Conservation (phyloP, 2,888 invertebrate genomes). For the Byasa hedistus region DNA sequence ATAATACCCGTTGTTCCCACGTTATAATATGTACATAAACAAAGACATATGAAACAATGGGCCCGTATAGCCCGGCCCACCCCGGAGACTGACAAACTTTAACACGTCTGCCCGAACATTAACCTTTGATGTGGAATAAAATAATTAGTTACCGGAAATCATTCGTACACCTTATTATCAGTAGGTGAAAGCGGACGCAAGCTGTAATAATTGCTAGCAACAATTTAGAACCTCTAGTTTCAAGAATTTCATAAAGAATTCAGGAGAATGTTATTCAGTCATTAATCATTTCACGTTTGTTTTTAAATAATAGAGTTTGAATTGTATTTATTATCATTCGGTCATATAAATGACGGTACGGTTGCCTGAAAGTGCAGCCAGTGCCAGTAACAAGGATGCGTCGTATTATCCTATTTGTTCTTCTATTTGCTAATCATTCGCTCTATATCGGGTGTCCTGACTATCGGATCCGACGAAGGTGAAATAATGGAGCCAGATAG, state of each 20-base stretch:
- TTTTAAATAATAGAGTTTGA: neutral
- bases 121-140: constrained; percentile 42
- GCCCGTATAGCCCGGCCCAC: constrained; percentile 70
- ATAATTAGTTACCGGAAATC: constrained; percentile 20
- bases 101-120: constrained; percentile 48
- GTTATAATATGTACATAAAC: constrained; percentile 44
- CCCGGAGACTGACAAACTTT: constrained; percentile 50
- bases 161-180: constrained; percentile 7
- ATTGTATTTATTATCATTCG: too few species aligned
- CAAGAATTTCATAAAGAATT: neutral
- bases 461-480: neutral
- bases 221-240: neutral
- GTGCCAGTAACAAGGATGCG: constrained; percentile 81
- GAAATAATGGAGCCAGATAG: neutral
- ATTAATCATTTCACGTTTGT: neutral
- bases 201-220: neutral
- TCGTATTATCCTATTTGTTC: constrained; percentile 82
- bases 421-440: constrained; percentile 66
- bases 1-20: constrained; percentile 57
- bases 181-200: constrained; percentile 27
- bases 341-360: constrained; percentile 33
- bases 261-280: neutral
- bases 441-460: constrained; percentile 37
- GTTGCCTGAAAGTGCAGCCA: constrained; percentile 51
- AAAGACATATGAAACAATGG: constrained; percentile 63